A percentile compares a stretch with the other conserved stretches of the same genome.
Conservation (phyloP, 2,888 invertebrate genomes). For the Andrena marginata region DNA sequence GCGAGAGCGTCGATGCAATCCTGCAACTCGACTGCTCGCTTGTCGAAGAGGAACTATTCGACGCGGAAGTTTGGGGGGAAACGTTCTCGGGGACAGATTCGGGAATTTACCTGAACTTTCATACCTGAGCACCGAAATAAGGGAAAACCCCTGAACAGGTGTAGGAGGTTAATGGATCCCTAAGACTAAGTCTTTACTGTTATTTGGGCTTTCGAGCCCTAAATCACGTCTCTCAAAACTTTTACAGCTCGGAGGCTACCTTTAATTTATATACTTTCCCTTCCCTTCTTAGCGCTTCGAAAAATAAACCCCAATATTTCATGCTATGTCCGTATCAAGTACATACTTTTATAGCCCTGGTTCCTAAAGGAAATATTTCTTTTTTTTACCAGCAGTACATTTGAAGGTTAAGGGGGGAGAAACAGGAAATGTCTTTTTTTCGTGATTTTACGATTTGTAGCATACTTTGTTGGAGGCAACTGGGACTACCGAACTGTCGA, state of each 20-base stretch:
- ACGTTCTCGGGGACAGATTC: background rate
- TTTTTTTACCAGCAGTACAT: background rate
- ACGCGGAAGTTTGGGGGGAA: background rate
- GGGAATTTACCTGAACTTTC: constrained; percentile 28
- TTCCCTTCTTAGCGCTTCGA: background rate
- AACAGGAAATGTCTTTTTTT: too few species aligned
- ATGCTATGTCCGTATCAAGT: background rate
- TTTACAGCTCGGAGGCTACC: background rate
- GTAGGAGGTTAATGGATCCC: background rate
- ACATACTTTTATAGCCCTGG: background rate
- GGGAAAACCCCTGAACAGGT: background rate
- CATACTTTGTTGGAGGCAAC: too few species aligned
- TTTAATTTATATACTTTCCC: background rate
- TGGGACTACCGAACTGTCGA: too few species aligned
- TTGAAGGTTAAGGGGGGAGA: background rate
- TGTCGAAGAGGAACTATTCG: background rate
- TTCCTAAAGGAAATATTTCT: background rate
- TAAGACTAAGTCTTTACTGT: background rate
- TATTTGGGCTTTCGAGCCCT: background rate
- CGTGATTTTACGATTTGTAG: too few species aligned
- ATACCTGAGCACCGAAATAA: constrained; percentile 8
- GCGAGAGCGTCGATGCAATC: background rate
- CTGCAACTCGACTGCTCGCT: background rate
- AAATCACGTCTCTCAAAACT: constrained; percentile 17
- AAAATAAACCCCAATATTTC: background rate